These are phyloP conservation scores for Tetraodon nigroviridis DNA, from an alignment of 2,113 vertebrate genomes.

Conservation along the genomic window DNA sequence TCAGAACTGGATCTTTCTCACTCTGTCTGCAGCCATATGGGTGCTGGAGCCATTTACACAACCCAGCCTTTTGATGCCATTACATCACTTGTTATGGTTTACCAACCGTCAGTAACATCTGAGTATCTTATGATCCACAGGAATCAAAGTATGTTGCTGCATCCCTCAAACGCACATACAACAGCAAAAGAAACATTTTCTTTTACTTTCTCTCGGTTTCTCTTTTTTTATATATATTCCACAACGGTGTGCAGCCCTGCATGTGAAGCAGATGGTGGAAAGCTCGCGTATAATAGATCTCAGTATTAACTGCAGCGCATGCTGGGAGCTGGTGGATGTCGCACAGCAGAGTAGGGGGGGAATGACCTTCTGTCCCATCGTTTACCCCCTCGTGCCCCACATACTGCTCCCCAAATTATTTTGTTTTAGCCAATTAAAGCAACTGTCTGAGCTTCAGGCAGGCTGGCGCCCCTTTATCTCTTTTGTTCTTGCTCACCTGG, in stretches of 20 bases:
- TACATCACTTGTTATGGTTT: slow-evolving; percentile 42
- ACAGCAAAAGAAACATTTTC: slow-evolving; percentile 14
- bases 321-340: slow-evolving; percentile 75
- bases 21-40: too few species aligned
- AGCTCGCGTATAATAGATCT: slow-evolving; percentile 75
- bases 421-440: slow-evolving; percentile 81
- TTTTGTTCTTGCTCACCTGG: slow-evolving; percentile 60
- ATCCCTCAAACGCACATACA: slow-evolving; percentile 22
- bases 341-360: slow-evolving; percentile 69
- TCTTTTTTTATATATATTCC: slow-evolving; percentile 19
- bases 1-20: too few species aligned
- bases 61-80: slow-evolving; percentile 24
- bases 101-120: slow-evolving; percentile 23
- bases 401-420: slow-evolving; percentile 76
- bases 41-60: too few species aligned
- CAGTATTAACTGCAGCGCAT: slow-evolving; percentile 74
- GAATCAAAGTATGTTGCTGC: slow-evolving; percentile 32
- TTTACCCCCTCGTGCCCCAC: slow-evolving; percentile 75
- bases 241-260: slow-evolving; percentile 48
- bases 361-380: slow-evolving; percentile 79
- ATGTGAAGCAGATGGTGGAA: slow-evolving; percentile 74
- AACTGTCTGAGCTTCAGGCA: slow-evolving; percentile 72
- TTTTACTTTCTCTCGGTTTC: slow-evolving; percentile 7
- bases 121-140: slow-evolving; percentile 20
- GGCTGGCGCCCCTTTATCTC: slow-evolving; percentile 65